Percentiles rank a stretch among this genome's conserved stretches.
Conservation (phyloP, 1,140 invertebrate genomes). For the Conus ventricosus region DNA sequence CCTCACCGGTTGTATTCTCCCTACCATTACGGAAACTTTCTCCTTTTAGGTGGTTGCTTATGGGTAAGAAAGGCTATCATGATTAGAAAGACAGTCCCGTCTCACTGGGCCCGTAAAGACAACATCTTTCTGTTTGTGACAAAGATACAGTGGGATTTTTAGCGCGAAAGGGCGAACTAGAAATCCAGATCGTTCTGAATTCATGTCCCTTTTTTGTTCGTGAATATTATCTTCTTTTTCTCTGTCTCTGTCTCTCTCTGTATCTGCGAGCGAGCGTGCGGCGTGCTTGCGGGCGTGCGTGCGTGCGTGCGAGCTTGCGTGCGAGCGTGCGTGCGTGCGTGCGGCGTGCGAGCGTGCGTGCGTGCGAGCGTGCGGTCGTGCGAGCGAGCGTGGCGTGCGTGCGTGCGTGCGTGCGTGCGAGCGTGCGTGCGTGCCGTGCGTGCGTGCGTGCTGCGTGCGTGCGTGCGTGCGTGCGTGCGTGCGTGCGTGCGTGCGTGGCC, state of each 20-base stretch:
- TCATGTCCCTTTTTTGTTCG: background rate
- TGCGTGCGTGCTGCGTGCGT: background rate
- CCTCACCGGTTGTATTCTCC: too few species aligned
- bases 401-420: background rate
- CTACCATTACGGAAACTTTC: too few species aligned
- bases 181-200: background rate
- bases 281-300: background rate
- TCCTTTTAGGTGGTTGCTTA: too few species aligned
- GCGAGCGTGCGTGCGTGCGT: background rate
- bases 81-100: too few species aligned
- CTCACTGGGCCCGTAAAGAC: too few species aligned
- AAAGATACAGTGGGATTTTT: background rate
- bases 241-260: background rate
- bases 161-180: too few species aligned
- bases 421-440: background rate
- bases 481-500: background rate
- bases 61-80: too few species aligned
- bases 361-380: background rate
- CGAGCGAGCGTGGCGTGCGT: background rate
- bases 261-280: background rate
- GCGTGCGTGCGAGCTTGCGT: constrained; percentile 2
- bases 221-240: background rate
- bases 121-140: too few species aligned
- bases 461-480: constrained; percentile 11
- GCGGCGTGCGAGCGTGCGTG: background rate